Conservation (phyloP, 2,797 vertebrate species). For the Taeniopygia guttata region DNA sequence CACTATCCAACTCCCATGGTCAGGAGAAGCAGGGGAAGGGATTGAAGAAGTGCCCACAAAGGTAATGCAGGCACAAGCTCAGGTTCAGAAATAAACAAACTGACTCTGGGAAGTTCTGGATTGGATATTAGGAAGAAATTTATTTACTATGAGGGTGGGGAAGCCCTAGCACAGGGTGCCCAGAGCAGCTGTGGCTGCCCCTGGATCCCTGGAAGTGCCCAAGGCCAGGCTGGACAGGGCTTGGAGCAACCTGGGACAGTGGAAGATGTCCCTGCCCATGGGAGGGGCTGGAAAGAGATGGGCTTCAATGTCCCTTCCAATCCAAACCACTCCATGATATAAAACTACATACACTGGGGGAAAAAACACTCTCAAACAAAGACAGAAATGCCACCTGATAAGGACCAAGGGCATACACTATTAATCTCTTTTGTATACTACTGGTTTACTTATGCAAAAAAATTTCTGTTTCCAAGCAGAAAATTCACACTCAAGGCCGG, state of each 20-base stretch:
- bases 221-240: rapidly evolving
- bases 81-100: neutral
- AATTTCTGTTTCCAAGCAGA: neutral
- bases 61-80: neutral
- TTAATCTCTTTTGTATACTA: neutral
- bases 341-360: neutral
- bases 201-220: neutral
- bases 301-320: neutral
- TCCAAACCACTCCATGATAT: neutral
- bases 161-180: neutral
- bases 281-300: neutral
- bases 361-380: neutral
- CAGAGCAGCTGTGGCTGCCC: neutral
- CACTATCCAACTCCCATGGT: rapidly evolving
- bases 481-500: neutral
- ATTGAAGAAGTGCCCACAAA: neutral
- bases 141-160: neutral
- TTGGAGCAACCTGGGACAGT: neutral
- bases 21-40: neutral
- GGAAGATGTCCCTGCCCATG: neutral
- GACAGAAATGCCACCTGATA: neutral
- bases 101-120: neutral
- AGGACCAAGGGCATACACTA: neutral
- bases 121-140: neutral
- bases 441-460: rapidly evolving